Percentiles rank a stretch among this genome's conserved stretches.
phyloP scores from a whole-genome alignment of 2,113 vertebrate species.

The Ovis canadensis region DNA sequence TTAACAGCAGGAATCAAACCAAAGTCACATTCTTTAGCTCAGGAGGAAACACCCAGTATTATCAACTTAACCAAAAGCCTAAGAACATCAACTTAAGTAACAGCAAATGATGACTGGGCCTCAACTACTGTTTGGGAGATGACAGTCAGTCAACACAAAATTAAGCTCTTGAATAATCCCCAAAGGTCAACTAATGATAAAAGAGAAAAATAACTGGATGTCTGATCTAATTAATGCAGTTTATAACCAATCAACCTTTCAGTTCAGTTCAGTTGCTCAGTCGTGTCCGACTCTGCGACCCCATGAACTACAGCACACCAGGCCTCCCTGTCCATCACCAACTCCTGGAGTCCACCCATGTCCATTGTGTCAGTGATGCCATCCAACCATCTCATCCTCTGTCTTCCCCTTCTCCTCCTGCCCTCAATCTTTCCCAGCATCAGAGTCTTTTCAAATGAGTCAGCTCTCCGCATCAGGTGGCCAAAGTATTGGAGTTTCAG shows the following conservation, averaged over 20 bases:
- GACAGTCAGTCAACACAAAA: conserved; percentile 11
- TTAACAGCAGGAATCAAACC: conserved; percentile 54
- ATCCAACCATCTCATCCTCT: neutral
- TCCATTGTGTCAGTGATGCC: neutral
- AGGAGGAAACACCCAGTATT: conserved; percentile 25
- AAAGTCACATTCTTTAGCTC: conserved; percentile 18
- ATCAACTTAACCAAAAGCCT: conserved; percentile 67
- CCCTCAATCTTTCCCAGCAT: neutral
- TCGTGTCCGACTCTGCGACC: neutral
- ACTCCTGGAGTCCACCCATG: neutral
- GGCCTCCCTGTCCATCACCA: neutral
- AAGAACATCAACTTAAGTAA: conserved; percentile 60
- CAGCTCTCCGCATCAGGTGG: neutral
- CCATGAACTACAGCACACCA: neutral
- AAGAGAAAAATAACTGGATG: neutral
- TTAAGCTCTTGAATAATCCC: conserved; percentile 9
- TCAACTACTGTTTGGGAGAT: neutral
- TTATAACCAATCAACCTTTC: conserved; percentile 31
- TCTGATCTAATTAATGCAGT: neutral
- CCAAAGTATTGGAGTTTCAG: neutral
- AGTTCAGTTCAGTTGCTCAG: neutral
- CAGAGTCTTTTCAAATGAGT: neutral
- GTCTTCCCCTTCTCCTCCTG: neutral
- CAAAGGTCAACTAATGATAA: conserved; percentile 8
- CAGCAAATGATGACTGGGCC: neutral